Evolutionary conservation across 2,888 invertebrate species (phyloP), one percentile per base, ranked within the genome.

Genomic region (Acrobasis consociella): DNA sequence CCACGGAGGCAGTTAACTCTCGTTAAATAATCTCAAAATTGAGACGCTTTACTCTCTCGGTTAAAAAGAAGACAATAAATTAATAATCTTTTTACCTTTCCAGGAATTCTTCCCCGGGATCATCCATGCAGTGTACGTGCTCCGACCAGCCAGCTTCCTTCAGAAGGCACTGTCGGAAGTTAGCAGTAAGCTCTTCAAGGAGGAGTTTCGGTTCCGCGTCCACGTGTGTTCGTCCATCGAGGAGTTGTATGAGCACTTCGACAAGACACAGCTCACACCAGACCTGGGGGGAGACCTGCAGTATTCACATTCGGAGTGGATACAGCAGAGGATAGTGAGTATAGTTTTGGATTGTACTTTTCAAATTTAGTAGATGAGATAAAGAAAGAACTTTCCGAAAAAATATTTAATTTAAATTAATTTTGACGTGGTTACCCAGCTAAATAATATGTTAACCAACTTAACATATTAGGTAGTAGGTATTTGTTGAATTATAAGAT

Each of bases 141-240:
- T 99, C 64, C 95, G 98, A 69, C 99, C 99, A 22, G 96, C 96
- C 63, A 97, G 99, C 72, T 98, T 99, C 85, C 94, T 99, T 73
- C 99, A 99, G 89, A 97, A 99, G 87, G 98, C 99, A 42, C 95
- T 99, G 72, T 97, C 98, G 2, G 99, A 99, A 94, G 97, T 98
- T 72, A 98, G 98, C 90, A 96, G 95, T 81, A 97, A 97, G 80
- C 93, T 97, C 71, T 97, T 97, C 81, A 97, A 97, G 82, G 98
- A 98, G 77, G 97, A 98, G 85, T 97, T 98, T 84, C 96, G 97
- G 82, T 98, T 98, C 87, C 95, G 97, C 79, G 97, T 98, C 78
- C 94, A 98, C 67, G 95, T 98, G 65, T 96, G 98, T 81, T 97
- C 97, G 64, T 95, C 95, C 62, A 93, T 97, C 49, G 95, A 96